Base-by-base conservation (phyloP, 2,797 vertebrate species). In the Huso huso region DNA sequence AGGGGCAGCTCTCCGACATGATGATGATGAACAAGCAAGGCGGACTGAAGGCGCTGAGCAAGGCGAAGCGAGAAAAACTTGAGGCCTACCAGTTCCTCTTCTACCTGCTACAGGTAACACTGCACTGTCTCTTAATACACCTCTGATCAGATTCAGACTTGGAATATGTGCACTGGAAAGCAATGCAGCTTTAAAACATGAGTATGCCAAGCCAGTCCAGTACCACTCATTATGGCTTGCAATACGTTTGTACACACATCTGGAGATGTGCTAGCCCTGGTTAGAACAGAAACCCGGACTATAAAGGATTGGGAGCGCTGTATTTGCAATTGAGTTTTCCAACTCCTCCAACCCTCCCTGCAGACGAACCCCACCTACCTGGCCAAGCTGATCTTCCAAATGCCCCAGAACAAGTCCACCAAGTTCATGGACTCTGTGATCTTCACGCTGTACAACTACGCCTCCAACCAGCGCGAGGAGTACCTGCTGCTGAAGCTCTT, bases 371-470 rank as follows among this genome's bases (percentile, higher is more conserved):
- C 96, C 9, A 95, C 94, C 1, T 99, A 99, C 73, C 86, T 98
- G 69, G 96, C 96, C 72, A 99, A 99, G 90, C 87, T 99, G 77
- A 99, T 99, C 79, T 99, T 99, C 83, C 96, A 99, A 87, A 99
- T 99, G 96, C 96, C 96, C 5, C 96, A 99, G 81, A 99, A 99
- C 78, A 97, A 93, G 78, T 99, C 96, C 72, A 99, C 96, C 12
- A 99, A 99, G 78, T 99, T 99, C 82, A 99, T 99, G 96, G 96
- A 98, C 81, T 95, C 95, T 8, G 96, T 99, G 1, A 99, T 99
- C 85, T 99, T 99, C 86, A 98, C 96, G 0, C 83, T 99, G 9
- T 99, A 98, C 72, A 99, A 99, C 84, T 98, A 99, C 1, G 96
- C 95, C 4, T 98, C 96, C 66, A 99, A 99, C 83, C 96, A 97